phyloP scores from a whole-genome alignment of 2,113 vertebrate genomes.

The Bujurquina vittata region DNA sequence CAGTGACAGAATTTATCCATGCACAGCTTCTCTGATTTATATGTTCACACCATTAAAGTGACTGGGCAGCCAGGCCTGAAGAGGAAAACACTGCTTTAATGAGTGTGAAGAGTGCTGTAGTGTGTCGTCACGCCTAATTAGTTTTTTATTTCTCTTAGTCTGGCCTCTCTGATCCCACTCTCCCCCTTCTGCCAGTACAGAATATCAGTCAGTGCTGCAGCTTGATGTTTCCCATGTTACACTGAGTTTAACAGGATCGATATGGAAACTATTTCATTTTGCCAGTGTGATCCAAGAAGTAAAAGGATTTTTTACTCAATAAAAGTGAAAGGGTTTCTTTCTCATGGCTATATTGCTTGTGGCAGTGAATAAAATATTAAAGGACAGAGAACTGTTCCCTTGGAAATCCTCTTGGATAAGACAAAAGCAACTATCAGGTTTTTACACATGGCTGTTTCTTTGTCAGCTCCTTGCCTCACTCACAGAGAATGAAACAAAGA shows the following conservation, averaged over 20 bases:
- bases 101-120: not conserved
- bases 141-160: slow-evolving; percentile 2
- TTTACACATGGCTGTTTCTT: not conserved
- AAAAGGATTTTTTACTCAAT: not conserved
- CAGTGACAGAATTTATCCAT: not conserved
- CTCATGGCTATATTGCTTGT: not conserved
- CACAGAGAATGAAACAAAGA: not conserved
- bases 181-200: not conserved
- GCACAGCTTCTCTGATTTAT: not conserved
- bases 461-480: not conserved
- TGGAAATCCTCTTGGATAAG: not conserved
- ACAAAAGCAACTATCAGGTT: not conserved
- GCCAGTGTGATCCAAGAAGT: not conserved
- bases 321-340: not conserved
- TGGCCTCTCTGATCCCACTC: not conserved
- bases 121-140: slow-evolving; percentile 6
- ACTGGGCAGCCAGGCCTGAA: not conserved
- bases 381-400: not conserved
- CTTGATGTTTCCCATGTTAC: not conserved
- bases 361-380: not conserved
- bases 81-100: slow-evolving; percentile 5
- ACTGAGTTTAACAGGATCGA: not conserved
- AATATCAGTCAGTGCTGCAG: not conserved
- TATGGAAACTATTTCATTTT: not conserved
- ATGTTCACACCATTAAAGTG: not conserved